phyloP scores from a whole-genome alignment of 2,113 vertebrate species.

The Toxotes jaculatrix region DNA sequence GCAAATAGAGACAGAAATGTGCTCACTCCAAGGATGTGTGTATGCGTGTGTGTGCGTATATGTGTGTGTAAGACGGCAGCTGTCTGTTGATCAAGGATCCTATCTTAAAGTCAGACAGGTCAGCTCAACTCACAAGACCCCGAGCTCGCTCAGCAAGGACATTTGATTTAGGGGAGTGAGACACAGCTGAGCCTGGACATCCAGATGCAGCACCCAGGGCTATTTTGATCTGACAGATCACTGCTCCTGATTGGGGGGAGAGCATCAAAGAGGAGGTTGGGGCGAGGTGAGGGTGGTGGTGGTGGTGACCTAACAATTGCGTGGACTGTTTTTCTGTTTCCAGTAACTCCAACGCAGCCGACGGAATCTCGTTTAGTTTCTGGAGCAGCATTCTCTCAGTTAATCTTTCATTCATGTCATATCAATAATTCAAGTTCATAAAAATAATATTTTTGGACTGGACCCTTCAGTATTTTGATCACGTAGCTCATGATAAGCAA shows the following conservation, averaged over 20 bases:
- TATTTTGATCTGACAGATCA: conserved; percentile 69
- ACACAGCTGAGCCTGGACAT: conserved; percentile 70
- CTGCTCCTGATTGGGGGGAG: conserved; percentile 52
- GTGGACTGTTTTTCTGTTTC: not conserved
- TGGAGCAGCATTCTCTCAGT: not conserved
- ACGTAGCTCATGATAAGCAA: not conserved
- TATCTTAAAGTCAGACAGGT: conserved; percentile 64
- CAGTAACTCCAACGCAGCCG: not conserved
- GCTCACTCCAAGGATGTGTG: not conserved
- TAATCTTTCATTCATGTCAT: not conserved
- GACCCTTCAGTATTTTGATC: not conserved
- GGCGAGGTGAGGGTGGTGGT: too few species aligned
- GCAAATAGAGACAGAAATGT: not conserved
- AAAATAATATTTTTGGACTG: not conserved
- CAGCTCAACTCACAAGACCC: conserved; percentile 49
- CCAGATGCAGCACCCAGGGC: conserved; percentile 50
- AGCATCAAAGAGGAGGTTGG: conserved; percentile 49
- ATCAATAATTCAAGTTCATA: not conserved
- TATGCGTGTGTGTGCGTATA: not conserved
- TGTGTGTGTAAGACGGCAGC: conserved; percentile 34
- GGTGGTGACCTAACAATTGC: too few species aligned
- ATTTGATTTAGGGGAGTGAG: conserved; percentile 51
- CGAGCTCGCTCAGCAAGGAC: conserved; percentile 39
- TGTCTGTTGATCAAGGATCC: conserved; percentile 55
- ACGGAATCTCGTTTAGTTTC: too few species aligned